phyloP scores from a whole-genome alignment of 1,140 invertebrate genomes.

The Hycleus cichorii region DNA sequence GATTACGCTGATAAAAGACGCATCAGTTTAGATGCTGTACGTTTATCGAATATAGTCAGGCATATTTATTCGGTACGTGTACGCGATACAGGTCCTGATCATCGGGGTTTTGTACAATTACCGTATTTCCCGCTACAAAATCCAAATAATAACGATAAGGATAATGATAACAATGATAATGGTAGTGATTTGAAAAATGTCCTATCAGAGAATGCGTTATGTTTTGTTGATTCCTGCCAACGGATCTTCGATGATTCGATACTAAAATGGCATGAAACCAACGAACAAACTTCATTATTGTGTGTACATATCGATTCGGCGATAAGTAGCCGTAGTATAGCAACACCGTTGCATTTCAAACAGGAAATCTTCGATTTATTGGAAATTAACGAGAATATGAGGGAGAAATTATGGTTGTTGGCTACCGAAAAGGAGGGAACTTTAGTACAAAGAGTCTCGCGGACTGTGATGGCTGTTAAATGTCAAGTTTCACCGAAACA shows the following conservation, averaged over 20 bases:
- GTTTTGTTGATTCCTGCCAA: constrained; percentile 61
- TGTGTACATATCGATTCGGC: constrained; percentile 68
- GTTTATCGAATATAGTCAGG: constrained; percentile 54
- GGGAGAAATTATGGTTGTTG: constrained; percentile 60
- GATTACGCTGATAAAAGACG: constrained; percentile 56
- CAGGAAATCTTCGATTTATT: constrained; percentile 58
- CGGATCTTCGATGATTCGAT: constrained; percentile 49
- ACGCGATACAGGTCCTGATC: constrained; percentile 60
- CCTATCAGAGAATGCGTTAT: constrained; percentile 50
- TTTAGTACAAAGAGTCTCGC: constrained; percentile 69
- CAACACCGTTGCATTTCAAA: constrained; percentile 51
- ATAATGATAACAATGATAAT: no score
- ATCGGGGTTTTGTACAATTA: constrained; percentile 68
- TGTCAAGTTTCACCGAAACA: constrained; percentile 62
- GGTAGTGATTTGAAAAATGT: constrained; percentile 35
- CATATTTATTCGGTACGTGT: constrained; percentile 66
- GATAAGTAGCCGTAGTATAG: constrained; percentile 56
- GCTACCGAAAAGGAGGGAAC: constrained; percentile 58
- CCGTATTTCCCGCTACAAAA: constrained; percentile 48
- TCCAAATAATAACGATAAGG: constrained; percentile 29
- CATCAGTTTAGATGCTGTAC: constrained; percentile 59
- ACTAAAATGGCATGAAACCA: constrained; percentile 48
- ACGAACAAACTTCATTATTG: constrained; percentile 19
- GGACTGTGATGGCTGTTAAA: constrained; percentile 70
- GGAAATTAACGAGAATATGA: constrained; percentile 56